Evolutionary conservation across 2,797 vertebrate species (phyloP).

Genomic region (Euphonia xanthogaster): DNA sequence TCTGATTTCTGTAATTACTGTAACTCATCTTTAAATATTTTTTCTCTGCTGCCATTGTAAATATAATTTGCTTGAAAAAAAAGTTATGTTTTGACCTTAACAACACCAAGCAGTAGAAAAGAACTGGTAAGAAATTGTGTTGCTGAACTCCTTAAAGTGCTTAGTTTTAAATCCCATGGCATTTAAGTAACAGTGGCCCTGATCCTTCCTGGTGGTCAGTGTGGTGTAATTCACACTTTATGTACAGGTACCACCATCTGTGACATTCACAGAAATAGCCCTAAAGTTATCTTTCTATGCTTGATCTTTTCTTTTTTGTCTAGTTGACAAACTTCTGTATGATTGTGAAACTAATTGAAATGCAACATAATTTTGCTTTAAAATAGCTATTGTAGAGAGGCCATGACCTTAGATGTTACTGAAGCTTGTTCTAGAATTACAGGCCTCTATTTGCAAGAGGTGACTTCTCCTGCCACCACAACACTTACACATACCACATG

Average conservation of each 20-base stretch:
- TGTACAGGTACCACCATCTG: rapidly evolving
- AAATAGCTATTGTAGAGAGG: not conserved
- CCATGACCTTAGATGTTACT: not conserved
- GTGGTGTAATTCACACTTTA: not conserved
- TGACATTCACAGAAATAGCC: not conserved
- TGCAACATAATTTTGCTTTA: not conserved
- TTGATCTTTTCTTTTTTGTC: not conserved
- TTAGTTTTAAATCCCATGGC: not conserved
- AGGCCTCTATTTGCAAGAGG: not conserved
- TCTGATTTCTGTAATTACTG: not conserved
- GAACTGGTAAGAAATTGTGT: not conserved
- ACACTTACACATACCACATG: not conserved
- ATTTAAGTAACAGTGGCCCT: not conserved
- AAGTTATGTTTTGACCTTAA: not conserved
- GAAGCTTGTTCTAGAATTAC: not conserved
- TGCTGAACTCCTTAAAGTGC: not conserved
- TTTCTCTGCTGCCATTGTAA: not conserved
- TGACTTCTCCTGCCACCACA: not conserved
- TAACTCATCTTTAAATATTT: not conserved
- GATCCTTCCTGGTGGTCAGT: not conserved
- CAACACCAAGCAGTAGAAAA: not conserved
- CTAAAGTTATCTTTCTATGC: not conserved
- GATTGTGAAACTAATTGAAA: not conserved
- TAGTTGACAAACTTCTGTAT: not conserved
- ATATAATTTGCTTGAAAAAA: not conserved